A percentile compares a stretch with the other conserved stretches of the same genome.
Evolutionary conservation across 1,140 invertebrate species (phyloP).

Genomic region (Neotoxoptera formosana): DNA sequence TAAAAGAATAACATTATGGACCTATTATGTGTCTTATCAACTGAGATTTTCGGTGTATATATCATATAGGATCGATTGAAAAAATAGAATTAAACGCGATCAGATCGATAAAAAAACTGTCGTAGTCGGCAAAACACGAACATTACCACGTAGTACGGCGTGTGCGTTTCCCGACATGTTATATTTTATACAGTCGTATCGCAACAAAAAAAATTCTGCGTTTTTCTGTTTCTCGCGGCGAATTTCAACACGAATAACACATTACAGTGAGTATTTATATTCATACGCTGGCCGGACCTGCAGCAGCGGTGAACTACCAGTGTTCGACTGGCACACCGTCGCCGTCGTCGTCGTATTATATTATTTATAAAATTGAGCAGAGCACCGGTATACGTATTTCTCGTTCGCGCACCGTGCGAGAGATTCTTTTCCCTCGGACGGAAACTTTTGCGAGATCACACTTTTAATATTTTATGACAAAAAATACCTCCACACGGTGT

Average conservation of each 20-base stretch:
- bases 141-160: background rate
- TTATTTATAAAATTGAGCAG: constrained; percentile 16
- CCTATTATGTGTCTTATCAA: no score
- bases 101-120: background rate
- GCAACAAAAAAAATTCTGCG: background rate
- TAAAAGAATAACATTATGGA: no score
- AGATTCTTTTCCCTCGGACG: no score
- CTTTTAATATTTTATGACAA: constrained; percentile 4
- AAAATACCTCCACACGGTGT: background rate
- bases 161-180: background rate
- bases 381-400: background rate
- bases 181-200: background rate
- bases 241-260: background rate
- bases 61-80: no score
- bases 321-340: background rate
- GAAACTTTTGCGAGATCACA: background rate
- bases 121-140: background rate
- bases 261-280: background rate
- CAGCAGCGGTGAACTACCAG: background rate
- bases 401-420: background rate
- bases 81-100: no score
- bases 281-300: background rate
- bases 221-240: background rate
- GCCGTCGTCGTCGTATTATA: no score
- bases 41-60: no score